Evolutionary conservation across 2,113 vertebrate genomes (phyloP), one percentile per base, ranked within the genome.

Genomic region (Alectura lathami): DNA sequence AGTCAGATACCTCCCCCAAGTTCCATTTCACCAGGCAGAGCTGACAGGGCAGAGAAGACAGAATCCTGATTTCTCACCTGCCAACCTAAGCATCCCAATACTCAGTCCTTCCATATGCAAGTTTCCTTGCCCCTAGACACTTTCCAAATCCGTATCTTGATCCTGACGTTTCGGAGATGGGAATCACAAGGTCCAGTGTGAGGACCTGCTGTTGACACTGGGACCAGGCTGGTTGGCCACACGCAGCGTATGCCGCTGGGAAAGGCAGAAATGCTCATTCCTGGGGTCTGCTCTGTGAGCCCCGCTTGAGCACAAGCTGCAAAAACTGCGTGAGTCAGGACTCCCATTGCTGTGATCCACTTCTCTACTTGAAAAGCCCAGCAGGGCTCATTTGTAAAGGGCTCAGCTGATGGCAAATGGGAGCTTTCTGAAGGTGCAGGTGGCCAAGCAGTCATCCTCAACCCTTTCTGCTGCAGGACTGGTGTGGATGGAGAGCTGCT

Each of bases 341-440:
- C 6, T 9, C 36, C 24, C 2, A 1, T 14, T 53, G 30, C 30
- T 43, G 36, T 43, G 23, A 47, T 38, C 62, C 16, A 56, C 27
- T 21, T 22, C 62, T 42, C 32, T n/a, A 8, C 63, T 70, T 42
- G 15, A 53, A n/a, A 18, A 15, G 23, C 36, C 15, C 4, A 7
- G 15, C 47, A 27, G 53, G 43, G 45, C 40, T 82, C 0, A 0
- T 51, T 40, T 8, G 42, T 17, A 63, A 36, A 48, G 13, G 8
- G 21, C 40, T 70, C 64, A 43, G 36, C 21, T 24, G 26, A 6
- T 15, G 29, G 13, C 32, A 67, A 60, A 26, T 27, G 14, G 20
- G 45, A 83, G 11, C 27, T 62, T 84, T 62, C 53, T 73, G 34
- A 68, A 73, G 38, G 32, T 5, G 16, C 10, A 63, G 18, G 15